These are phyloP conservation scores for Siderastrea siderea DNA, from an alignment of 92 coral and sea anemone genomes.

Conservation along the genomic window DNA sequence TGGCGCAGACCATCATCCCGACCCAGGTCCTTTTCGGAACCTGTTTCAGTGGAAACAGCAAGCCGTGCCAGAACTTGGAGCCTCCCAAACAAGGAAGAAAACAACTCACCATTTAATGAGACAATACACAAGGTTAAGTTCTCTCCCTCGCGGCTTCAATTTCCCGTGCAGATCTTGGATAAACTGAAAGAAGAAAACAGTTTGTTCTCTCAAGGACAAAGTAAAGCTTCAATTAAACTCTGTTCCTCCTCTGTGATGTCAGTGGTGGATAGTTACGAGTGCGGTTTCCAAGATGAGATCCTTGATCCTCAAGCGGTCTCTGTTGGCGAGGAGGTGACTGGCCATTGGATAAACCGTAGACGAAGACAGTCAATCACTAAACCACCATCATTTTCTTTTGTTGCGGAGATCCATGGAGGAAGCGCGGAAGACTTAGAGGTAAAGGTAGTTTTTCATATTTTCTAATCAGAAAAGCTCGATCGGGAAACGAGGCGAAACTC, in stretches of 20 bases:
- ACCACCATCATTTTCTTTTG: neutral
- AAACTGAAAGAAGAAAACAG: conserved; percentile 19
- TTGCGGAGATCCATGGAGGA: neutral
- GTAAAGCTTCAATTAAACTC: neutral
- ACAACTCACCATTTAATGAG: neutral
- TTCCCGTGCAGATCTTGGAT: conserved; percentile 30
- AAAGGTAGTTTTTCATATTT: neutral
- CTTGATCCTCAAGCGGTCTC: neutral
- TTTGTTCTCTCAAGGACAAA: neutral
- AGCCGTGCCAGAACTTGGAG: conserved; percentile 19
- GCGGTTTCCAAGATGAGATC: neutral
- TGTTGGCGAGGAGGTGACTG: conserved; percentile 31
- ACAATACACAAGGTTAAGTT: conserved; percentile 12
- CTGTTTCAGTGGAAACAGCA: neutral
- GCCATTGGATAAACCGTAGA: conserved; percentile 30
- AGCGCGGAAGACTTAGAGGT: neutral
- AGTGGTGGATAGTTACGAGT: conserved; percentile 2
- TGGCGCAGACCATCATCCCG: conserved; percentile 32
- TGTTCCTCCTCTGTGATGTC: conserved; percentile 28
- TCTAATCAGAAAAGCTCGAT: neutral
- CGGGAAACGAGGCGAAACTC: too few relatives aligned
- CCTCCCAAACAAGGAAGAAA: conserved; percentile 23
- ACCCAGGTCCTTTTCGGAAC: conserved; percentile 34
- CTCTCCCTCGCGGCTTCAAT: conserved; percentile 42
- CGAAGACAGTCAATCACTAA: conserved; percentile 12